Evolutionary conservation across 2,888 invertebrate species (phyloP).

Genomic region (Brenthis ino): DNA sequence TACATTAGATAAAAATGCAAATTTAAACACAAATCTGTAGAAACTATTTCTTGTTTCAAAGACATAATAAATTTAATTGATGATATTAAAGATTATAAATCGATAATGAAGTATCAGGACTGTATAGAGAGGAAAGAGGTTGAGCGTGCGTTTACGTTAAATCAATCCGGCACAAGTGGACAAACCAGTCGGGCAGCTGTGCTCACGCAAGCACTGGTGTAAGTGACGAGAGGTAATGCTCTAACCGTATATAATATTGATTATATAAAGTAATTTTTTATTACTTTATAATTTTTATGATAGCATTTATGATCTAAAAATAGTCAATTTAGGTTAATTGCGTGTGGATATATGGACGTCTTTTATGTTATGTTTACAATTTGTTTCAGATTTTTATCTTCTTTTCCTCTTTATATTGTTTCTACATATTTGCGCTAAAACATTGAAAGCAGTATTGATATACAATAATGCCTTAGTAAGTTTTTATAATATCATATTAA

Average conservation of each 20-base stretch:
- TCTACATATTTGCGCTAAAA: too few species aligned
- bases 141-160: conserved; percentile 74
- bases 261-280: conserved; percentile 7
- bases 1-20: conserved; percentile 18
- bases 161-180: conserved; percentile 80
- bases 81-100: conserved; percentile 52
- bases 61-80: conserved; percentile 34
- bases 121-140: conserved; percentile 61
- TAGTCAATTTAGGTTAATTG: neutral
- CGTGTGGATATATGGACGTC: neutral
- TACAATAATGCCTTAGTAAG: neutral
- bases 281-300: conserved; percentile 1
- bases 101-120: conserved; percentile 67
- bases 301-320: conserved; percentile 2
- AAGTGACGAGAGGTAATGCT: conserved; percentile 51
- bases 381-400: too few species aligned
- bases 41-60: conserved; percentile 8
- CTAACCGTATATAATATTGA: conserved; percentile 11
- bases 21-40: conserved; percentile 9
- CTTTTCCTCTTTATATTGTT: too few species aligned
- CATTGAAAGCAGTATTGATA: neutral
- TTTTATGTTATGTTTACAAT: too few species aligned
- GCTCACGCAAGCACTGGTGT: conserved; percentile 61
- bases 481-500: neutral
- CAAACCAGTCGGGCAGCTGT: conserved; percentile 82